These are phyloP conservation scores for Diplosoma virens DNA, from an alignment of 23 tunicate species.

Conservation along the genomic window DNA sequence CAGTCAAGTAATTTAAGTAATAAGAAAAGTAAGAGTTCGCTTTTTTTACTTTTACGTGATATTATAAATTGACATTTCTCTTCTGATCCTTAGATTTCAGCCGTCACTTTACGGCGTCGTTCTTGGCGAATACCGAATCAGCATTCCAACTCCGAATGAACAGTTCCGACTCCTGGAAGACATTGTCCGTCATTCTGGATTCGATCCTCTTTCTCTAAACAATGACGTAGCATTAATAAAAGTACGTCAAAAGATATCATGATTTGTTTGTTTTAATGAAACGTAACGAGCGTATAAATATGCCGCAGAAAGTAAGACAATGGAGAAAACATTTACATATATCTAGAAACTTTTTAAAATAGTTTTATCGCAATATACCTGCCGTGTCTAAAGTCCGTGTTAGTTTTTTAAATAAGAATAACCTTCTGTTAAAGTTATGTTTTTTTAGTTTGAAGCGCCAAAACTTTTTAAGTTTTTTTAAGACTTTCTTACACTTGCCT, in stretches of 20 bases:
- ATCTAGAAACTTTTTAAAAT: too few species aligned
- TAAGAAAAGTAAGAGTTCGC: not conserved
- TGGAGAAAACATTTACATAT: too few species aligned
- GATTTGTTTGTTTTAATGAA: too few species aligned
- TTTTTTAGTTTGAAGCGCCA: too few species aligned
- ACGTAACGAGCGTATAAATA: too few species aligned
- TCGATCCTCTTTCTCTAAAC: slow-evolving; percentile 23
- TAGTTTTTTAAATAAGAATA: too few species aligned
- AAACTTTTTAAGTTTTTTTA: too few species aligned
- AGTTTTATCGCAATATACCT: too few species aligned
- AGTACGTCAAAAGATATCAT: too few species aligned
- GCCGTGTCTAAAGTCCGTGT: too few species aligned
- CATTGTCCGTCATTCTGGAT: slow-evolving; percentile 33
- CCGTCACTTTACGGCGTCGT: slow-evolving; percentile 49
- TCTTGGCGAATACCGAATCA: slow-evolving; percentile 47
- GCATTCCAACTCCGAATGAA: slow-evolving; percentile 21
- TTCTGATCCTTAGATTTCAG: not conserved
- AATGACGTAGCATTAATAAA: slow-evolving; percentile 67
- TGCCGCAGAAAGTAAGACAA: too few species aligned
- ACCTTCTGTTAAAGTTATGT: too few species aligned
- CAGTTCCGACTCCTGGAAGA: not conserved
- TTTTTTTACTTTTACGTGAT: not conserved
- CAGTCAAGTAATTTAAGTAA: not conserved
- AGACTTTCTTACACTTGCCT: not conserved
- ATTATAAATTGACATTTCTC: not conserved